phyloP scores from a whole-genome alignment of 2,888 invertebrate species.

The Pyrochroa serraticornis region DNA sequence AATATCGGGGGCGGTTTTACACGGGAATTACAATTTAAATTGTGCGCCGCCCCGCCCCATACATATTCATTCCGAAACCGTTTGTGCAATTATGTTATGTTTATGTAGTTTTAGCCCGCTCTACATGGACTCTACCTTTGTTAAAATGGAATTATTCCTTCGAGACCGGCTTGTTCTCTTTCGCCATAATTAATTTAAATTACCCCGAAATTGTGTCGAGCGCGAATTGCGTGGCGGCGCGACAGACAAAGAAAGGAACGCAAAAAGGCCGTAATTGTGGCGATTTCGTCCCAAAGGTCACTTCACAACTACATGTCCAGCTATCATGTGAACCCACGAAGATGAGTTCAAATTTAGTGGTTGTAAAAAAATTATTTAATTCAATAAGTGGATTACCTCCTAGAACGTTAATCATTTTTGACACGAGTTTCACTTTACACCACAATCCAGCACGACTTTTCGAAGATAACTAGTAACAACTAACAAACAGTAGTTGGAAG shows the following conservation, averaged over 20 bases:
- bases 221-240: slow-evolving; percentile 10
- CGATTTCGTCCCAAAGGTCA: not conserved
- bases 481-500: too few relatives aligned
- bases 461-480: too few relatives aligned
- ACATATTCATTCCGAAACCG: slow-evolving; percentile 25
- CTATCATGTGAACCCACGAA: too few relatives aligned
- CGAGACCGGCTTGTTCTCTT: slow-evolving; percentile 21
- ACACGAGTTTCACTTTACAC: too few relatives aligned
- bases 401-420: too few relatives aligned
- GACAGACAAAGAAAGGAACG: slow-evolving; percentile 17
- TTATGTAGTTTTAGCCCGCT: slow-evolving; percentile 23
- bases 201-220: slow-evolving; percentile 24
- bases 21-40: slow-evolving; percentile 26
- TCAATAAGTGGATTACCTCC: too few relatives aligned
- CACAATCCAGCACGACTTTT: too few relatives aligned
- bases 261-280: slow-evolving; percentile 13
- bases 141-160: slow-evolving; percentile 23
- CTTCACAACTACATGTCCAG: too few relatives aligned
- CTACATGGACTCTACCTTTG: slow-evolving; percentile 21
- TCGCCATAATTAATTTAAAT: slow-evolving; percentile 27
- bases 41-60: slow-evolving; percentile 13
- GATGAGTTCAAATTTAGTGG: too few relatives aligned
- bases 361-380: too few relatives aligned
- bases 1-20: slow-evolving; percentile 16
- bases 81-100: slow-evolving; percentile 25